These are phyloP conservation scores for Drosophila lacteicornis DNA, from an alignment of 1,140 invertebrate species.

Conservation along the genomic window DNA sequence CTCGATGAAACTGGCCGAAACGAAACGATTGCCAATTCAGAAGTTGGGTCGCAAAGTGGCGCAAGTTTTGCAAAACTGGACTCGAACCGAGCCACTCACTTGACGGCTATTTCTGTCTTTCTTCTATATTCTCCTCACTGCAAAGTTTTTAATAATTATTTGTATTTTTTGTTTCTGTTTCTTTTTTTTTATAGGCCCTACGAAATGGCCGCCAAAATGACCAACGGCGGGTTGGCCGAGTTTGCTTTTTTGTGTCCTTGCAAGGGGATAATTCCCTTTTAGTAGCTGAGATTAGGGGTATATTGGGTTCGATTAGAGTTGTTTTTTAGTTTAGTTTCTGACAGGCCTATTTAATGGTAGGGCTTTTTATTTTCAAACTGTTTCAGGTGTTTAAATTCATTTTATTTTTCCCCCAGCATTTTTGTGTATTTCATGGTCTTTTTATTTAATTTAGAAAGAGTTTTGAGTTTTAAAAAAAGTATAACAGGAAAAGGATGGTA, in stretches of 20 bases:
- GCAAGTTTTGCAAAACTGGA: slow-evolving; percentile 29
- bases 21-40: slow-evolving; percentile 30
- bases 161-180: slow-evolving; percentile 13
- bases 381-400: too few relatives aligned
- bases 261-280: slow-evolving; percentile 5
- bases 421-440: not conserved
- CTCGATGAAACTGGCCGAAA: slow-evolving; percentile 24
- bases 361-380: too few relatives aligned
- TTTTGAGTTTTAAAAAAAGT: not conserved
- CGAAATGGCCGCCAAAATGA: slow-evolving; percentile 41
- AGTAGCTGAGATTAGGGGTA: not conserved
- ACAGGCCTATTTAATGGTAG: too few relatives aligned
- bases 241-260: slow-evolving; percentile 35
- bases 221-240: slow-evolving; percentile 37
- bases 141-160: slow-evolving; percentile 48
- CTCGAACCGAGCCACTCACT: slow-evolving; percentile 24
- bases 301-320: too few relatives aligned
- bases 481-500: too few relatives aligned
- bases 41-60: slow-evolving; percentile 34
- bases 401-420: too few relatives aligned
- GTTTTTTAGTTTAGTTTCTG: too few relatives aligned
- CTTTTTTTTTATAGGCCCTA: not conserved
- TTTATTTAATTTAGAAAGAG: not conserved
- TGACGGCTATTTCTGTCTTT: slow-evolving; percentile 12
- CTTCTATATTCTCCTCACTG: not conserved